Evolutionary conservation across 2,113 vertebrate species (phyloP).

Genomic region (Leptocoma aspasia): DNA sequence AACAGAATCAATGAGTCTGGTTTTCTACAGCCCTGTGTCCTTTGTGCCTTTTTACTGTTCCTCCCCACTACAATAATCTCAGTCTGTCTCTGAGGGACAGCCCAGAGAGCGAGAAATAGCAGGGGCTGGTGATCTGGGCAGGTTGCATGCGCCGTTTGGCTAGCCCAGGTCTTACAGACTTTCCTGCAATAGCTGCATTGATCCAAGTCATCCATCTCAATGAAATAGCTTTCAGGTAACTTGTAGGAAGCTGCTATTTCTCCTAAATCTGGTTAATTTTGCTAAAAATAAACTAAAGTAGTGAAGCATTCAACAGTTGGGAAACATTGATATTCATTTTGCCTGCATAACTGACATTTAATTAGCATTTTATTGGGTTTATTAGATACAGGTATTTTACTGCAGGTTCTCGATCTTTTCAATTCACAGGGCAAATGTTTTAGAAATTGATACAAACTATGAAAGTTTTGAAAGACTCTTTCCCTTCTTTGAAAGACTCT

Average conservation of each 20-base stretch:
- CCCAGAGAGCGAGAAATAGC: not conserved
- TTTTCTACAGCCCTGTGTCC: not conserved
- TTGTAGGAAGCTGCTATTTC: not conserved
- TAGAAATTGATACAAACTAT: not conserved
- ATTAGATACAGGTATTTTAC: not conserved
- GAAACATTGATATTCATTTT: not conserved
- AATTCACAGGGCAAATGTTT: not conserved
- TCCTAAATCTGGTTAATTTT: not conserved
- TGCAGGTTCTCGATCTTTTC: not conserved
- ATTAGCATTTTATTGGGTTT: not conserved
- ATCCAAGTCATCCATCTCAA: not conserved
- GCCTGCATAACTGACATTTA: not conserved
- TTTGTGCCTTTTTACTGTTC: not conserved
- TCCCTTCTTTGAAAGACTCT: not conserved
- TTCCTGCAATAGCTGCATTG: not conserved
- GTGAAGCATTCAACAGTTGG: not conserved
- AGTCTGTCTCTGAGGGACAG: not conserved
- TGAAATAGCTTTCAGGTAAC: not conserved
- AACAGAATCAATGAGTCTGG: not conserved
- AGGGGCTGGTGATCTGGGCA: not conserved
- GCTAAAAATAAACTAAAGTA: not conserved
- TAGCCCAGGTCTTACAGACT: not conserved
- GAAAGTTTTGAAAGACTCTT: not conserved
- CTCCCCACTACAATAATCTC: not conserved
- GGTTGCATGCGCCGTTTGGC: rapidly evolving